phyloP scores from a whole-genome alignment of 2,797 vertebrate species.

The Peromyscus aztecus region DNA sequence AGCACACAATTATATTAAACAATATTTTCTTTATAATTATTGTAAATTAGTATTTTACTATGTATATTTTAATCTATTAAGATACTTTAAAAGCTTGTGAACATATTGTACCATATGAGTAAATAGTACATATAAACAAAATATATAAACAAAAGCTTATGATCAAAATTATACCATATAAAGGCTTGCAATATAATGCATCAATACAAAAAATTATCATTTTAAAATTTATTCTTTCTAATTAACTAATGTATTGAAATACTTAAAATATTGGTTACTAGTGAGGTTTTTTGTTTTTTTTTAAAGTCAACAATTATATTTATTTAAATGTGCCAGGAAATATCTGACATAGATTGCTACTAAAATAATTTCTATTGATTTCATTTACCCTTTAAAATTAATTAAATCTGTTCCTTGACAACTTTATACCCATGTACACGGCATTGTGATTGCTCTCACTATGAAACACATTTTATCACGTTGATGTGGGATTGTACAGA shows the following conservation, averaged over 20 bases:
- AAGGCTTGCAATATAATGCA: background rate
- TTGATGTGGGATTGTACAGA: background rate
- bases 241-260: background rate
- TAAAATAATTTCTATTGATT: background rate
- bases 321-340: background rate
- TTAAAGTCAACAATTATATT: background rate
- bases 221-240: background rate
- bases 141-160: background rate
- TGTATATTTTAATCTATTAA: background rate
- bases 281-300: background rate
- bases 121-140: background rate
- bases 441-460: no score
- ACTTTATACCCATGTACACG: background rate
- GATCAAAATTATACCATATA: background rate
- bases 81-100: constrained; percentile 1
- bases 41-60: background rate
- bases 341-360: background rate
- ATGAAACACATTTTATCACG: background rate
- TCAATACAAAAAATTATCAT: background rate
- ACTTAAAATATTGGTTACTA: background rate
- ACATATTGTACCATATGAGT: background rate
- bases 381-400: background rate
- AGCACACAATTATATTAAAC: background rate
- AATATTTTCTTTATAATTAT: background rate
- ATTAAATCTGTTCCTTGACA: background rate